phyloP scores from a whole-genome alignment of 2,797 vertebrate genomes.

The Kryptolebias ocellatus region DNA sequence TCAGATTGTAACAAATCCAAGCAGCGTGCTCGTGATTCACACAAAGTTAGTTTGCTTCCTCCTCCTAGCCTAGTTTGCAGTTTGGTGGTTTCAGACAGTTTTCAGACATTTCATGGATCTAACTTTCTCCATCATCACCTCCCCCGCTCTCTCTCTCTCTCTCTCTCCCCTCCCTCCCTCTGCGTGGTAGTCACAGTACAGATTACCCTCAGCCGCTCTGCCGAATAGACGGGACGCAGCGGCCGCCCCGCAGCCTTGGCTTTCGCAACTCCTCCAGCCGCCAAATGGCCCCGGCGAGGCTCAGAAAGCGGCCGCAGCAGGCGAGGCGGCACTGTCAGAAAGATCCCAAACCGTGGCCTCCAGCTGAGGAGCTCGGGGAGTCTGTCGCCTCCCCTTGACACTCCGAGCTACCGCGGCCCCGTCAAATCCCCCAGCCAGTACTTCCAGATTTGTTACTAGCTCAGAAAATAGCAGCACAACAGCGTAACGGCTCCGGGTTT shows the following conservation, averaged over 20 bases:
- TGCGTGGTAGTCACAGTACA: conserved; percentile 83
- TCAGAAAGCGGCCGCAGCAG: conserved; percentile 73
- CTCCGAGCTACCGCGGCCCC: conserved; percentile 85
- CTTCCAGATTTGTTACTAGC: conserved; percentile 85
- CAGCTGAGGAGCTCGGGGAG: conserved; percentile 80
- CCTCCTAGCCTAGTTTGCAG: conserved; percentile 33
- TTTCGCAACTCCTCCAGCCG: conserved; percentile 42
- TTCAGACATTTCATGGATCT: conserved; percentile 33
- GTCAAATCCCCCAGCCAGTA: conserved; percentile 86
- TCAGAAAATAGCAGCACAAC: background rate
- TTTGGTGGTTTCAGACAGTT: conserved; percentile 19
- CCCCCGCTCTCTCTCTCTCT: conserved; percentile 48
- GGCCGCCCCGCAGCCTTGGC: conserved; percentile 58
- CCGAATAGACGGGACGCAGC: conserved; percentile 71
- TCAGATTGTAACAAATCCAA: too few relatives aligned
- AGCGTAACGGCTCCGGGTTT: background rate
- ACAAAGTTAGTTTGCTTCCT: conserved; percentile 11
- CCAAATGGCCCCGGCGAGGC: conserved; percentile 45
- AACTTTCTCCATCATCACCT: conserved; percentile 49
- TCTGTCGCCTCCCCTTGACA: conserved; percentile 78
- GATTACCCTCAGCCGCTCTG: conserved; percentile 82
- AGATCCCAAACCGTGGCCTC: conserved; percentile 75
- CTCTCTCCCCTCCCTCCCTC: conserved; percentile 38
- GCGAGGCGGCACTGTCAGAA: conserved; percentile 54
- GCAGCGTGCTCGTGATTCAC: background rate